phyloP scores from a whole-genome alignment of 1,140 invertebrate genomes.

The Euschistus heros region DNA sequence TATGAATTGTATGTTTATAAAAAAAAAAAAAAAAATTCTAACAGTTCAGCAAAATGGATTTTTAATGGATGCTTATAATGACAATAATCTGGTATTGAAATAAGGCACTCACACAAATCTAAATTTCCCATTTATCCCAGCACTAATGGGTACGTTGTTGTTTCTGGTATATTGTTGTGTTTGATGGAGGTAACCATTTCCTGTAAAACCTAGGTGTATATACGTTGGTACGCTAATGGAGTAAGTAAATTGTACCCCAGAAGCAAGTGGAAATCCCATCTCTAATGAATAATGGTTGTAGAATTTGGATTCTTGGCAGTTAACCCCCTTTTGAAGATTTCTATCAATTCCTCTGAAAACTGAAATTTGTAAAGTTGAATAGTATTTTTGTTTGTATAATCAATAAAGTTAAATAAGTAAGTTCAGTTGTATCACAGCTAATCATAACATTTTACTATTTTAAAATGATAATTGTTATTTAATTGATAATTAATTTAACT shows the following conservation, averaged over 20 bases:
- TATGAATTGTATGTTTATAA: too few relatives aligned
- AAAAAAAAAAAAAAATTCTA: too few relatives aligned
- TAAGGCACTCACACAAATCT: constrained; percentile 32
- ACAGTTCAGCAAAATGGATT: too few relatives aligned
- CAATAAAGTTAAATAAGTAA: too few relatives aligned
- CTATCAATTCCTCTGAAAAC: constrained; percentile 27
- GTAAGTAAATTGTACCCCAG: constrained; percentile 51
- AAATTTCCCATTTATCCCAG: constrained; percentile 38
- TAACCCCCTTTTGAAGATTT: background rate
- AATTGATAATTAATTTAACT: too few relatives aligned
- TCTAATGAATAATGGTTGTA: constrained; percentile 40
- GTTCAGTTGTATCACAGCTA: too few relatives aligned
- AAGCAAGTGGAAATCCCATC: constrained; percentile 50
- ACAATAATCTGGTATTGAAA: too few relatives aligned
- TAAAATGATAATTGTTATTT: too few relatives aligned
- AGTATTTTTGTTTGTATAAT: background rate
- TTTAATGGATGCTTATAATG: too few relatives aligned
- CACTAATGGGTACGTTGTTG: constrained; percentile 30
- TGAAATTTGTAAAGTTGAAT: background rate
- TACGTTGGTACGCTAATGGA: constrained; percentile 41
- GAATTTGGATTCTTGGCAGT: constrained; percentile 35
- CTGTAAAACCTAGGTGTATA: constrained; percentile 1
- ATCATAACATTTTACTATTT: too few relatives aligned
- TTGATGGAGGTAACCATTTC: constrained; percentile 32
- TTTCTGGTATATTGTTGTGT: constrained; percentile 24